phyloP scores from a whole-genome alignment of 2,113 vertebrate species.

The Poicephalus meyeri region DNA sequence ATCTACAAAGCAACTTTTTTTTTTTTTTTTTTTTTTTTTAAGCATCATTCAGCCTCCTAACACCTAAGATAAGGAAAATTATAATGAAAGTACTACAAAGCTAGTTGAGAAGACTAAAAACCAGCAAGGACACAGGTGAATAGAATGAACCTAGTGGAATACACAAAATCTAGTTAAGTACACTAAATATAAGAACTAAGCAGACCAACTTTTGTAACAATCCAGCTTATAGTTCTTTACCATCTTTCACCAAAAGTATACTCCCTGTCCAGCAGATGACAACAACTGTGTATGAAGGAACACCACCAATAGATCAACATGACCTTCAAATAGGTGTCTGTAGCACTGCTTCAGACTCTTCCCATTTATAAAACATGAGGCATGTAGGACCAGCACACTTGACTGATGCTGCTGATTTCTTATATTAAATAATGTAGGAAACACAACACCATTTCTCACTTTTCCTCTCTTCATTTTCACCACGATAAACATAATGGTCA shows the following conservation, averaged over 20 bases:
- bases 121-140: background rate
- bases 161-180: background rate
- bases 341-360: background rate
- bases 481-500: background rate
- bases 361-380: background rate
- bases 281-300: background rate
- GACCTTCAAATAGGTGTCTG: background rate
- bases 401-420: background rate
- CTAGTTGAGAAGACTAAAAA: background rate
- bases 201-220: background rate
- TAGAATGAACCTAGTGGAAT: background rate
- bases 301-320: background rate
- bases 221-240: background rate
- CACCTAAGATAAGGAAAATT: background rate
- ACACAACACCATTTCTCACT: background rate
- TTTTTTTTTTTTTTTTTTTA: background rate
- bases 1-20: background rate
- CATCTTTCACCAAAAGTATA: background rate
- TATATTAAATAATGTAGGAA: background rate
- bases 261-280: background rate
- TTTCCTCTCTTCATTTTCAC: background rate
- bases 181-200: background rate
- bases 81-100: background rate
- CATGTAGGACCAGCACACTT: background rate
- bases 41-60: background rate